Evolutionary conservation across 2,797 vertebrate species (phyloP), one percentile per base, ranked within the genome.

Genomic region (Amblyopsis hoosieri): DNA sequence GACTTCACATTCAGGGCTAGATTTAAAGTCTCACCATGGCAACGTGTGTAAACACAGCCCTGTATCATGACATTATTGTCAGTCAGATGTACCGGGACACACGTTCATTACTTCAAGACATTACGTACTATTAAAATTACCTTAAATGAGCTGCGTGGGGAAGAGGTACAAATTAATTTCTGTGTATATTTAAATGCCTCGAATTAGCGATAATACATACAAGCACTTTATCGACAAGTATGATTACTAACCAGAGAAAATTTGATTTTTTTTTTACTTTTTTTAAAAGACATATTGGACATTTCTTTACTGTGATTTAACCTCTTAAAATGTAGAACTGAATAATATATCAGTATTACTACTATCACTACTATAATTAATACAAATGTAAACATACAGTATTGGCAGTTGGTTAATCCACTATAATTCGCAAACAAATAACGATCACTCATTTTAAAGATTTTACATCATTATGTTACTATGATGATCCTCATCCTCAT

Each of bases 171-270:
- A 67, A 55, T 3, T 55, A 56, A 79, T 55, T 1, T 64, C 57
- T 49, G 17, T 60, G 15, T 58, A 57, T 57, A 54, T 67, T 63
- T 60, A 73, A 66, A 14, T 52, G 56, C 74, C 64, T 47, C 48
- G 12, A 57, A 66, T 63, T 67, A 77, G 0, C 60, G 62, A 10
- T 66, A 77, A 78, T 6, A 65, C 69, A 76, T 72, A 70, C 55
- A 81, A 76, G 87, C 83, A 89, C 88, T 86, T 89, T 87, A 87
- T 72, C 76, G 81, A 83, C 65, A 71, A 49, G 70, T 58, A 57
- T 1, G 71, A 54, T 69, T 62, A 74, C 66, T 84, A 80, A 79
- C 47, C 47, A 66, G 63, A 55, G 61, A 74, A 17, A 64, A 19
- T 9, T 29, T 4, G 23, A 29, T 29, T 29, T 29, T n/a, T n/a